These are phyloP conservation scores for Parotocinclus haroldoi DNA, from an alignment of 2,797 vertebrate genomes.

Conservation along the genomic window DNA sequence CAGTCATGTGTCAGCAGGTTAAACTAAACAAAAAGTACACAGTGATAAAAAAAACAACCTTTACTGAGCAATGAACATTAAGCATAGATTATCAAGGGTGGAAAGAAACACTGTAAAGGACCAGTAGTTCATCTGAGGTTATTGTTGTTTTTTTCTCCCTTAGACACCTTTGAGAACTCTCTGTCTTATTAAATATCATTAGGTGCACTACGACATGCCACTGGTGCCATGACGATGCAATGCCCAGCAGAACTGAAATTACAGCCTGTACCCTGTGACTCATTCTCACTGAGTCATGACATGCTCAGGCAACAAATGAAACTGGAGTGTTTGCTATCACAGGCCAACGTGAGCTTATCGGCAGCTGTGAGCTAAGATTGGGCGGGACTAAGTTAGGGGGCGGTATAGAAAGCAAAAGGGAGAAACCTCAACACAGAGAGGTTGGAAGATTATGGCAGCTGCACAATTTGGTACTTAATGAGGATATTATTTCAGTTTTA, in stretches of 20 bases:
- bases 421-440: constrained; percentile 2
- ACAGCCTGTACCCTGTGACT: constrained; percentile 51
- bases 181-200: constrained; percentile 43
- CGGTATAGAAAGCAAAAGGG: not conserved
- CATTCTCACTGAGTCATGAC: constrained; percentile 53
- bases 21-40: constrained; percentile 11
- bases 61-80: constrained; percentile 24
- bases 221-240: constrained; percentile 45
- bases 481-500: constrained; percentile 50
- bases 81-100: not conserved
- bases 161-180: constrained; percentile 19
- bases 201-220: not conserved
- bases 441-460: constrained; percentile 33
- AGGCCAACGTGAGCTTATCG: constrained; percentile 55
- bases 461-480: constrained; percentile 57
- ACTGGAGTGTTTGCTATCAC: constrained; percentile 24
- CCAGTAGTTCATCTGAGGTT: too few species aligned
- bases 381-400: not conserved
- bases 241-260: constrained; percentile 40
- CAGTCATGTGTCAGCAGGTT: not conserved
- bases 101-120: not conserved
- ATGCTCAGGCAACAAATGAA: constrained; percentile 27
- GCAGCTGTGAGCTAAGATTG: constrained; percentile 50
- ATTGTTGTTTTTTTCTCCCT: too few species aligned
- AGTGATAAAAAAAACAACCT: not conserved